phyloP scores from a whole-genome alignment of 2,113 vertebrate genomes.

The Lophochroa leadbeateri region DNA sequence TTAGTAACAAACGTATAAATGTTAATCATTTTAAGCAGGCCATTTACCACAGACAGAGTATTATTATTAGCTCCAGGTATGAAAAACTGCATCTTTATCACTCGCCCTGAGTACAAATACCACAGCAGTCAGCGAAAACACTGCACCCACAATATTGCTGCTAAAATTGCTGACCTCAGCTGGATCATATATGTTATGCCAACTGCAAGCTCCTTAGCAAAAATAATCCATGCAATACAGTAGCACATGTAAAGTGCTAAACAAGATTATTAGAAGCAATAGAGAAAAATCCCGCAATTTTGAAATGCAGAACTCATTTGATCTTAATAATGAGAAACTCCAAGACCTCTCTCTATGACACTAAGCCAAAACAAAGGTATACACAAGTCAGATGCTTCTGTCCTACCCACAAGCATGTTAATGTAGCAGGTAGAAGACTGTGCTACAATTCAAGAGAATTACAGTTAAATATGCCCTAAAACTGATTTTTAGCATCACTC shows the following conservation, averaged over 20 bases:
- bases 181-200: not conserved
- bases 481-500: not conserved
- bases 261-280: not conserved
- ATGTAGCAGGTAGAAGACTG: not conserved
- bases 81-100: not conserved
- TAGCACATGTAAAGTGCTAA: not conserved
- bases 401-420: not conserved
- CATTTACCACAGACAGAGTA: not conserved
- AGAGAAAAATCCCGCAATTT: not conserved
- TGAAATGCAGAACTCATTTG: not conserved
- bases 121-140: not conserved
- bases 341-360: not conserved
- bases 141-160: not conserved
- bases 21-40: not conserved
- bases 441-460: not conserved
- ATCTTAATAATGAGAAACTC: not conserved
- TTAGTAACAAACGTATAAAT: not conserved
- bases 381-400: not conserved
- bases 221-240: not conserved
- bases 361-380: not conserved
- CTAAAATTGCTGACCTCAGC: not conserved
- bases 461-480: not conserved
- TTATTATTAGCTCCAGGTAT: not conserved
- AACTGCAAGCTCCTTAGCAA: not conserved
- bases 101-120: not conserved